Conservation (phyloP, 2,797 vertebrate species). For the Erpetoichthys calabaricus region DNA sequence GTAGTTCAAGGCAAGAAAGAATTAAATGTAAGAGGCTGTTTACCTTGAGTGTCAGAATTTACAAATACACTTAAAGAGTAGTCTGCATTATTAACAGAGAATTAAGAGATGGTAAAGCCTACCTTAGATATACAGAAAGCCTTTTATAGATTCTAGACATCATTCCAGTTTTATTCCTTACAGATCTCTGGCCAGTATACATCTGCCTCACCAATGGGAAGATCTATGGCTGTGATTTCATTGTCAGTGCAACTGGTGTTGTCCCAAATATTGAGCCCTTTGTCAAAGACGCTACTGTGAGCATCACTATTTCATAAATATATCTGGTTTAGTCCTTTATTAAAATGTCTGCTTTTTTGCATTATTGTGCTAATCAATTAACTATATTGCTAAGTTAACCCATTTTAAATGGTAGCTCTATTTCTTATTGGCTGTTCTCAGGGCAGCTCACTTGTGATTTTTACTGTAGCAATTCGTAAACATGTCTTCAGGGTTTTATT, state of each 20-base stretch:
- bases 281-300: slow-evolving; percentile 73
- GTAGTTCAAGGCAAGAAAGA: slow-evolving; percentile 10
- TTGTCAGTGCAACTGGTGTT: slow-evolving; percentile 87
- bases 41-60: slow-evolving; percentile 8
- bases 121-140: too few species aligned
- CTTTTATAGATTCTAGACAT: neutral
- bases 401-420: too few species aligned
- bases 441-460: too few species aligned
- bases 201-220: slow-evolving; percentile 73
- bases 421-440: too few species aligned
- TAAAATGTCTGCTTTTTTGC: neutral
- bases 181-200: slow-evolving; percentile 74
- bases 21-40: neutral
- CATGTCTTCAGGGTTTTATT: too few species aligned
- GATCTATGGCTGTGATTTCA: slow-evolving; percentile 75
- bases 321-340: neutral
- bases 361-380: too few species aligned
- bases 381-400: too few species aligned
- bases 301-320: slow-evolving; percentile 14
- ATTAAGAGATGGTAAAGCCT: too few species aligned
- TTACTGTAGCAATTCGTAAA: too few species aligned
- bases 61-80: neutral
- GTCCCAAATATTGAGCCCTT: slow-evolving; percentile 70
- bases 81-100: slow-evolving; percentile 17
- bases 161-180: slow-evolving; percentile 10